Conservation (phyloP, 2,888 invertebrate species). For the Hydraecia micacea region DNA sequence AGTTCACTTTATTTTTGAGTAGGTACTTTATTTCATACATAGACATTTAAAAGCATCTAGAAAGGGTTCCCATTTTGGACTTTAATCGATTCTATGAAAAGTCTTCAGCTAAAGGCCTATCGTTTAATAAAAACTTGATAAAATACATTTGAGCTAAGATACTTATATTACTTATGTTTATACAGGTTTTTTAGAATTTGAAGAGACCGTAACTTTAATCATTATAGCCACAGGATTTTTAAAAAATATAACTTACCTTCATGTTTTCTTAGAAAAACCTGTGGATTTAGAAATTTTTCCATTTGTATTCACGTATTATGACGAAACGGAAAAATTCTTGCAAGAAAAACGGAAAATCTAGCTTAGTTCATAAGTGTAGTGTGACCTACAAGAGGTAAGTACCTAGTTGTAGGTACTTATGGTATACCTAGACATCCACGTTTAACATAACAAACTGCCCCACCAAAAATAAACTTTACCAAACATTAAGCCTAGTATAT, state of each 20-base stretch:
- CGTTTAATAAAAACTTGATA: neutral
- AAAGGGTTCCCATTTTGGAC: neutral
- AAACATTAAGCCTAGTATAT: neutral
- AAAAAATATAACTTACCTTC: too few relatives aligned
- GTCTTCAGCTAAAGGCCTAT: too few relatives aligned
- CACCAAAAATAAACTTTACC: constrained; percentile 5
- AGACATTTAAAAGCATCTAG: neutral
- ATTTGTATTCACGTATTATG: too few relatives aligned
- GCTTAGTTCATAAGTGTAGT: too few relatives aligned
- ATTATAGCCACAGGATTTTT: too few relatives aligned
- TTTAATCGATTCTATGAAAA: neutral
- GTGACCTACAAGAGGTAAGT: neutral
- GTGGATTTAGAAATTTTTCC: neutral
- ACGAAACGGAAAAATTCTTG: neutral
- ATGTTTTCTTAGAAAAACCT: too few relatives aligned
- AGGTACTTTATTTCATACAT: neutral
- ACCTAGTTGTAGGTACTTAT: neutral
- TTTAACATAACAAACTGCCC: neutral
- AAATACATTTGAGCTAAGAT: neutral
- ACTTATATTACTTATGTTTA: neutral
- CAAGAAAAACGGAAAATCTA: neutral
- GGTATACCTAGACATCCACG: neutral
- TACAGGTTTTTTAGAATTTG: too few relatives aligned
- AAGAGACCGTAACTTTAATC: too few relatives aligned
- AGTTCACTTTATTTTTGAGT: constrained; percentile 6